Conservation (phyloP, 2,888 invertebrate species). For the Rhorus exstirpatorius region DNA sequence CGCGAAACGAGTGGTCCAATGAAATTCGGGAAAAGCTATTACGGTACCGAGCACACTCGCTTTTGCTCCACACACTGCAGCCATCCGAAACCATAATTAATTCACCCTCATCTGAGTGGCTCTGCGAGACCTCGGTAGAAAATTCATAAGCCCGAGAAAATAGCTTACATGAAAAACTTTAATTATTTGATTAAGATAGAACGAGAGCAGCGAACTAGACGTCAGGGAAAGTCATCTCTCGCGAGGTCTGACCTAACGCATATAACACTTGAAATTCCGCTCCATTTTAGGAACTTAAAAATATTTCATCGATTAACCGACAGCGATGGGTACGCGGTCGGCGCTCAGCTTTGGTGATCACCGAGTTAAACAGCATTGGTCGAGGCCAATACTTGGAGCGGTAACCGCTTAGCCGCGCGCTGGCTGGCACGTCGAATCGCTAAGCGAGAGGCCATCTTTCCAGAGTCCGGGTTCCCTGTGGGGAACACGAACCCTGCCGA, state of each 20-base stretch:
- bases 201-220: conserved; percentile 21
- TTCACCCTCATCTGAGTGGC: conserved; percentile 6
- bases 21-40: conserved; percentile 43
- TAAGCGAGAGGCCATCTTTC: too few species aligned
- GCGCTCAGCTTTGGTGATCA: too few species aligned
- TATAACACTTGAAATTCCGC: conserved; percentile 39
- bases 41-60: not conserved
- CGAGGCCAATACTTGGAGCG: too few species aligned
- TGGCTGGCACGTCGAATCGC: too few species aligned
- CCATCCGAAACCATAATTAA: conserved; percentile 38
- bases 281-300: not conserved
- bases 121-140: conserved; percentile 42
- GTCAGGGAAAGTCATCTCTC: conserved; percentile 47
- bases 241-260: conserved; percentile 48
- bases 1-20: not conserved
- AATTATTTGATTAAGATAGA: conserved; percentile 57
- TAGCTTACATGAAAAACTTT: conserved; percentile 38
- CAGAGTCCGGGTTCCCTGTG: too few species aligned
- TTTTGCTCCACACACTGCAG: not conserved
- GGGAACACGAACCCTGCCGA: too few species aligned
- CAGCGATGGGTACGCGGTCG: too few species aligned
- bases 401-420: too few species aligned
- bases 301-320: conserved; percentile 41
- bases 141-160: conserved; percentile 52
- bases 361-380: too few species aligned